Percentiles rank a stretch among this genome's conserved stretches.
Evolutionary conservation across 2,888 invertebrate genomes (phyloP).

Genomic region (Neoascia interrupta): DNA sequence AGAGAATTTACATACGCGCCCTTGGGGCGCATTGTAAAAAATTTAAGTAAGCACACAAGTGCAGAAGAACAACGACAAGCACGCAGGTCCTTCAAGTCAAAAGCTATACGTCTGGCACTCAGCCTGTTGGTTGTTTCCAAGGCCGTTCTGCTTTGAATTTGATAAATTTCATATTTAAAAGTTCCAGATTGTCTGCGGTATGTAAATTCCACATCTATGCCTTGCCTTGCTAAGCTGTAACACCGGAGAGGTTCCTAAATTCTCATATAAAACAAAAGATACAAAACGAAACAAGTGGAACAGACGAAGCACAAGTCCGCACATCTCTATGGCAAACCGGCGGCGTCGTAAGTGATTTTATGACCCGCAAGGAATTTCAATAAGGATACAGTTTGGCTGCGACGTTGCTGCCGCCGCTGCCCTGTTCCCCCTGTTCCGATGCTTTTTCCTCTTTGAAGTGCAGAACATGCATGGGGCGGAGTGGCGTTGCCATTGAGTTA

Average conservation of each 20-base stretch:
- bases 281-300: not conserved
- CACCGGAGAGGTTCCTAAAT: too few relatives aligned
- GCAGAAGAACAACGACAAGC: not conserved
- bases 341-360: conserved; percentile 47
- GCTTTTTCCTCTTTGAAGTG: not conserved
- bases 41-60: conserved; percentile 1
- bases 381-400: conserved; percentile 55
- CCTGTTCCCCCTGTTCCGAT: not conserved
- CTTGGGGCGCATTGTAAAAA: conserved; percentile 20
- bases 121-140: not conserved
- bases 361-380: conserved; percentile 60
- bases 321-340: conserved; percentile 5
- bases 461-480: conserved; percentile 4
- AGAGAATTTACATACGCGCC: conserved; percentile 47
- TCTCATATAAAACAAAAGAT: conserved; percentile 27
- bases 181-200: conserved; percentile 52
- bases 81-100: conserved; percentile 25
- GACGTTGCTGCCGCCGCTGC: too few relatives aligned
- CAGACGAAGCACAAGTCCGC: not conserved
- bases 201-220: conserved; percentile 51
- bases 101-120: conserved; percentile 13
- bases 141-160: not conserved
- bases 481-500: conserved; percentile 48
- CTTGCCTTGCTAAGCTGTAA: conserved; percentile 15
- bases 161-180: conserved; percentile 53